Percentiles rank a stretch among this genome's conserved stretches.
phyloP scores from a whole-genome alignment of 2,797 vertebrate species.

The Phrynocephalus guinanensis region DNA sequence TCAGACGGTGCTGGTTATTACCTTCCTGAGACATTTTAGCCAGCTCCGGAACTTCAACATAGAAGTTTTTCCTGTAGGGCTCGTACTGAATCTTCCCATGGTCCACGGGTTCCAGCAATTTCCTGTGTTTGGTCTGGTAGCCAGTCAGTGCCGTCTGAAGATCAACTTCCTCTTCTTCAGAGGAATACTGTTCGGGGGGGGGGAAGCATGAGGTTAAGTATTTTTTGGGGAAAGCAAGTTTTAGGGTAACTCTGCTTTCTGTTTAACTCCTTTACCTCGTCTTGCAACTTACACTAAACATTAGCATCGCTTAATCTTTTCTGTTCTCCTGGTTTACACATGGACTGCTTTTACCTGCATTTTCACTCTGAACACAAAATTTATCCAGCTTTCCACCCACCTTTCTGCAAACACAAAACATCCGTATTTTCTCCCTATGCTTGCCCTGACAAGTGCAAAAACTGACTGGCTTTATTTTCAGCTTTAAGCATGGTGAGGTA shows the following conservation, averaged over 20 bases:
- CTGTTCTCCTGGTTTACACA: not conserved
- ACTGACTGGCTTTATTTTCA: too few species aligned
- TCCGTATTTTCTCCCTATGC: not conserved
- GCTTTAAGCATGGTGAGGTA: not conserved
- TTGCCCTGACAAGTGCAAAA: not conserved
- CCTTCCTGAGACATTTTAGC: constrained; percentile 93
- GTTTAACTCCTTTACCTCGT: not conserved
- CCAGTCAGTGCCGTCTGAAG: constrained; percentile 96
- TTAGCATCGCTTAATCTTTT: not conserved
- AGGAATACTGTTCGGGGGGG: constrained; percentile 89
- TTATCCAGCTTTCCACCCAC: not conserved
- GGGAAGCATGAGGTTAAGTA: not conserved
- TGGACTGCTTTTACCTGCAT: not conserved
- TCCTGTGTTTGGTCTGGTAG: constrained; percentile 98
- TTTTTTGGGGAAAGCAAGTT: not conserved
- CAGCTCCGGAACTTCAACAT: constrained; percentile 97
- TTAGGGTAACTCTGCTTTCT: not conserved
- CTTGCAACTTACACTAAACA: not conserved
- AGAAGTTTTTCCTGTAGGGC: constrained; percentile 95
- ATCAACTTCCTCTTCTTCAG: constrained; percentile 98
- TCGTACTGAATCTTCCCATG: constrained; percentile 98
- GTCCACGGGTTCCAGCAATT: constrained; percentile 96
- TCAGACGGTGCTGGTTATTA: constrained; percentile 61
- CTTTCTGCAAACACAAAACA: not conserved
- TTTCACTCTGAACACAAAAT: not conserved